Conservation (phyloP, 2,113 vertebrate genomes). For the Odontesthes bonariensis region DNA sequence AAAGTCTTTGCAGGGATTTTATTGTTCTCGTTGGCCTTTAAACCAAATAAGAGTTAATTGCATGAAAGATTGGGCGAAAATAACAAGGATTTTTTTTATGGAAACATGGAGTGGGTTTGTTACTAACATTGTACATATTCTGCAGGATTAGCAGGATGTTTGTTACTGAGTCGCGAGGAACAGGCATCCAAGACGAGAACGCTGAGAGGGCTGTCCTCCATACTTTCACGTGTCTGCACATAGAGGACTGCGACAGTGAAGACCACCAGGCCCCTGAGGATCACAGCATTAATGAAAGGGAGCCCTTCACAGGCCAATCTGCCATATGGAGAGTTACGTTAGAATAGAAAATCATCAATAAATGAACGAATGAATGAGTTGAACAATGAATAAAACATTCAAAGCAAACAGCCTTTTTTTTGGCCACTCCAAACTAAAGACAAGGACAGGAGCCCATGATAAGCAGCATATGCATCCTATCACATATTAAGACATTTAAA, state of each 20-base stretch:
- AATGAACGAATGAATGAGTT: no score
- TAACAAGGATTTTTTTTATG: background rate
- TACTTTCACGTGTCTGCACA: conserved; percentile 12
- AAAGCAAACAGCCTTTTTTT: no score
- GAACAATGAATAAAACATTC: no score
- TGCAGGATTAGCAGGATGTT: conserved; percentile 15
- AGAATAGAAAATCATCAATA: no score
- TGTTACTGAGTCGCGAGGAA: background rate
- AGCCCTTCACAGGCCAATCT: background rate
- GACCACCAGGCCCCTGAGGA: conserved; percentile 16
- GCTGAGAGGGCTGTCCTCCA: conserved; percentile 8
- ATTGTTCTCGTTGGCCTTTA: conserved; percentile 15
- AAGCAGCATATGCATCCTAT: no score
- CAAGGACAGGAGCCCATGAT: no score
- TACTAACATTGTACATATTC: conserved; percentile 10
- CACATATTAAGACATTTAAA: background rate
- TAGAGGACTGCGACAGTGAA: background rate
- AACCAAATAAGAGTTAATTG: background rate
- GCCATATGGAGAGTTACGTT: no score
- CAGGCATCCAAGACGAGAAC: background rate
- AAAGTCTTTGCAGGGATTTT: conserved; percentile 16
- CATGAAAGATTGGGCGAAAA: background rate
- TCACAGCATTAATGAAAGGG: background rate
- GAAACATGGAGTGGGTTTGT: background rate
- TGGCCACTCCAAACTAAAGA: no score